Conservation (phyloP, 2,888 invertebrate genomes). For the Ceraclea dissimilis region DNA sequence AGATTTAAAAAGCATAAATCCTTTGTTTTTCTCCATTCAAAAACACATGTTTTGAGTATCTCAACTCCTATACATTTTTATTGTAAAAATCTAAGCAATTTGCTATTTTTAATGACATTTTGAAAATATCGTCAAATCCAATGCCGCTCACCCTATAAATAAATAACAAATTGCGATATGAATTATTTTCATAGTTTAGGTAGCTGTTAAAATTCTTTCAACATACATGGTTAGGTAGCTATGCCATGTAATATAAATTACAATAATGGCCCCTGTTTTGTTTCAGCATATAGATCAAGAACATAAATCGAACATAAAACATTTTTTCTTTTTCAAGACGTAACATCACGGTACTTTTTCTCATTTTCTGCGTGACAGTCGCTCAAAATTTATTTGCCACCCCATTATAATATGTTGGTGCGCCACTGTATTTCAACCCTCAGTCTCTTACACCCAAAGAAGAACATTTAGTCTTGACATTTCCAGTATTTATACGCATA, state of each 20-base stretch:
- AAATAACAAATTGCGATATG: no score
- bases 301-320: constrained; percentile 2
- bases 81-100: no score
- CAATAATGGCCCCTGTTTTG: constrained; percentile 2
- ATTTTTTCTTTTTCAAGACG: constrained; percentile 1
- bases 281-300: constrained; percentile 1
- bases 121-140: no score
- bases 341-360: constrained; percentile 1
- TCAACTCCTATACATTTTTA: no score
- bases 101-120: no score
- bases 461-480: constrained; percentile 57
- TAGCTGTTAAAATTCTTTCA: no score
- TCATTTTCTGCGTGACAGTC: constrained; percentile 12
- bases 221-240: no score
- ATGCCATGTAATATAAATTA: constrained; percentile 1
- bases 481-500: constrained; percentile 60
- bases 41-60: no score
- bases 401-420: neutral
- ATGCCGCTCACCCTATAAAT: no score
- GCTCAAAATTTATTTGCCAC: constrained; percentile 14
- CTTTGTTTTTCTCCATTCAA: no score
- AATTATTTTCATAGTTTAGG: no score
- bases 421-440: constrained; percentile 21
- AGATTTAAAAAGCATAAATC: no score
- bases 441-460: constrained; percentile 29